Conservation (phyloP, 2,888 invertebrate species). For the Lagria hirta region DNA sequence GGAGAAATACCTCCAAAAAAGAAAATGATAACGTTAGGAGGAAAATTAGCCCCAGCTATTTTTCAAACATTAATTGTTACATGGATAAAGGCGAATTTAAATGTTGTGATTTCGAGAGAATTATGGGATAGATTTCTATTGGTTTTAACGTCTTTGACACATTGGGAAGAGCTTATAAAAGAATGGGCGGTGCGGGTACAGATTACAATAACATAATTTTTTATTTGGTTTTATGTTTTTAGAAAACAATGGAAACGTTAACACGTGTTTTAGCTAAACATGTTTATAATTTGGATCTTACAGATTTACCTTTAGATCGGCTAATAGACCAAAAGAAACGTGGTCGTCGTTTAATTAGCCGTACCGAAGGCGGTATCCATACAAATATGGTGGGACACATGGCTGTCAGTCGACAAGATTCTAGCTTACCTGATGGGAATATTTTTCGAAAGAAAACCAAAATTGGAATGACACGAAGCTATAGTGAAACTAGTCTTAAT, state of each 20-base stretch:
- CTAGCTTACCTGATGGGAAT: constrained; percentile 46
- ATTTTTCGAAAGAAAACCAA: constrained; percentile 38
- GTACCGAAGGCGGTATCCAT: constrained; percentile 41
- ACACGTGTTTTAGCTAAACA: constrained; percentile 93
- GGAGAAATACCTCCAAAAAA: constrained; percentile 76
- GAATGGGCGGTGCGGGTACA: constrained; percentile 87
- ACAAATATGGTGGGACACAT: constrained; percentile 34
- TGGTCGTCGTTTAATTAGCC: constrained; percentile 53
- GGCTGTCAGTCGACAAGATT: constrained; percentile 45
- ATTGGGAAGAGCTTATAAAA: constrained; percentile 91
- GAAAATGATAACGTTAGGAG: constrained; percentile 75
- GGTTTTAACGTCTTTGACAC: constrained; percentile 83
- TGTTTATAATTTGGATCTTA: constrained; percentile 91
- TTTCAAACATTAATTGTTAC: constrained; percentile 95
- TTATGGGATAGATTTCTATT: constrained; percentile 93
- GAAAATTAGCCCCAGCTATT: constrained; percentile 80
- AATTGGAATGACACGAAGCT: constrained; percentile 54
- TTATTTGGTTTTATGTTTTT: constrained; percentile 7
- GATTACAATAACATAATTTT: constrained; percentile 6
- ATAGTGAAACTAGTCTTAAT: constrained; percentile 60
- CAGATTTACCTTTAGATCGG: constrained; percentile 79
- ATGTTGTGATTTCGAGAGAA: constrained; percentile 84
- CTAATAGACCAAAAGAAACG: constrained; percentile 78
- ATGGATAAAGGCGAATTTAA: constrained; percentile 96
- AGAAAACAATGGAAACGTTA: constrained; percentile 96